These are phyloP conservation scores for Zootermopsis nevadensis DNA, from an alignment of 2,888 invertebrate genomes.

Conservation along the genomic window DNA sequence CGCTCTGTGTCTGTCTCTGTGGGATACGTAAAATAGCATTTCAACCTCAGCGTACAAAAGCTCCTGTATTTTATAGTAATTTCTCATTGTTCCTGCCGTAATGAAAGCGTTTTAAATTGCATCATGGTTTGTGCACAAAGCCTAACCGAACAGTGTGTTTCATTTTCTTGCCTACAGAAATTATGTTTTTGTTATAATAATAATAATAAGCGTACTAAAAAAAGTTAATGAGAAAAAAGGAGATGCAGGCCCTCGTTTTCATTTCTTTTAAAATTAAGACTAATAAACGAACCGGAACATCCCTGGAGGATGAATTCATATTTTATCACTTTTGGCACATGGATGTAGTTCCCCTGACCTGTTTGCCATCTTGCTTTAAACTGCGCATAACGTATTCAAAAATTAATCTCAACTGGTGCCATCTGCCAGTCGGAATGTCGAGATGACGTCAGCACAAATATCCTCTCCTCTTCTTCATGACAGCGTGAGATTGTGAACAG, in stretches of 20 bases:
- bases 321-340: conserved; percentile 43
- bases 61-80: background rate
- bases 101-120: conserved; percentile 42
- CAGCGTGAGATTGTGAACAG: conserved; percentile 17
- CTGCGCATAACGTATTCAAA: conserved; percentile 45
- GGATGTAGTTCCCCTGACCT: background rate
- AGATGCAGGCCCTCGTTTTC: conserved; percentile 22
- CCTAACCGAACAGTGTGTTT: conserved; percentile 31
- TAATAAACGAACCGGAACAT: conserved; percentile 43
- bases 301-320: conserved; percentile 37
- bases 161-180: conserved; percentile 37
- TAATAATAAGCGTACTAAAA: background rate
- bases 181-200: conserved; percentile 25
- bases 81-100: background rate
- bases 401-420: conserved; percentile 47
- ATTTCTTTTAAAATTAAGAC: conserved; percentile 48
- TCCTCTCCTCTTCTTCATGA: background rate
- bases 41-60: background rate
- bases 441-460: conserved; percentile 45
- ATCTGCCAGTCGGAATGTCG: conserved; percentile 45
- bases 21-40: background rate
- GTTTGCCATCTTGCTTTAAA: conserved; percentile 15
- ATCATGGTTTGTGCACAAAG: conserved; percentile 42
- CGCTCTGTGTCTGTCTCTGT: background rate
- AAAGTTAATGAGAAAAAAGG: conserved; percentile 44